Evolutionary conservation across 2,888 invertebrate genomes (phyloP).

Genomic region (Drosophila testacea): DNA sequence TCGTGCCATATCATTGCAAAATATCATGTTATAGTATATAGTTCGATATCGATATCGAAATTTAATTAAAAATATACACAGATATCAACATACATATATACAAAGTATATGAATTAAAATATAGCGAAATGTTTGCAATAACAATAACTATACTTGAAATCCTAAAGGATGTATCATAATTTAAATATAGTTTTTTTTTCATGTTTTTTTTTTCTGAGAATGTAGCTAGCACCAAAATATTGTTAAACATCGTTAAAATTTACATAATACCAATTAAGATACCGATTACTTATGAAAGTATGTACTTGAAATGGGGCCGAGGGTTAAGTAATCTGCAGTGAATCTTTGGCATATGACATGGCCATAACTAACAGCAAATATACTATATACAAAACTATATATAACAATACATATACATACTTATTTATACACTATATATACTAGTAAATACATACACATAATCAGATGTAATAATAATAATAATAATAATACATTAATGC

Average conservation of each 20-base stretch:
- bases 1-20: constrained; percentile 78
- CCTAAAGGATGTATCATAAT: constrained; percentile 26
- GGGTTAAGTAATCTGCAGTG: neutral
- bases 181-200: constrained; percentile 35
- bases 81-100: constrained; percentile 32
- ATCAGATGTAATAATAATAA: constrained; percentile 27
- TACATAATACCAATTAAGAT: constrained; percentile 28
- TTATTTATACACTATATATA: constrained; percentile 6
- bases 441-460: constrained; percentile 12
- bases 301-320: constrained; percentile 16
- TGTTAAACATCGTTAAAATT: constrained; percentile 44
- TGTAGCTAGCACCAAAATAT: constrained; percentile 53
- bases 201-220: constrained; percentile 19
- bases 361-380: constrained; percentile 7
- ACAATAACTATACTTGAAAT: constrained; percentile 30
- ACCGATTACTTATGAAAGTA: constrained; percentile 21
- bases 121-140: constrained; percentile 31
- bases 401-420: constrained; percentile 7
- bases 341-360: neutral
- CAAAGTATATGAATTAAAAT: constrained; percentile 31
- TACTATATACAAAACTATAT: constrained; percentile 17
- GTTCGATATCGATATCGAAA: constrained; percentile 6
- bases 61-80: constrained; percentile 17
- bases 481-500: constrained; percentile 14
- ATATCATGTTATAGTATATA: constrained; percentile 58